Conservation (phyloP, 2,888 invertebrate genomes). For the Melinaea menophilus region DNA sequence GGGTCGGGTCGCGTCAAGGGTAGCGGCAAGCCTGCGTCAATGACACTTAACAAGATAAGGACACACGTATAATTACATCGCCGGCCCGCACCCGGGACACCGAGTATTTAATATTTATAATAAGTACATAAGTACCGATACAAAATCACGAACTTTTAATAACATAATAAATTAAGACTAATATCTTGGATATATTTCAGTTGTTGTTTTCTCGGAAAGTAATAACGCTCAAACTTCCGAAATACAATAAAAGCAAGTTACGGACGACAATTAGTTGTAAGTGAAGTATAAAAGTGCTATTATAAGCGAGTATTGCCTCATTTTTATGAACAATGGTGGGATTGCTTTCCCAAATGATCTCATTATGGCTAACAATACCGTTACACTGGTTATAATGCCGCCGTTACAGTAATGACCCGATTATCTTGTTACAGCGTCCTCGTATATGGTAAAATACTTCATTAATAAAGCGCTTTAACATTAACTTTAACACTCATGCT, state of each 20-base stretch:
- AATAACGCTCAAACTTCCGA: slow-evolving; percentile 1
- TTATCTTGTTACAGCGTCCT: slow-evolving; percentile 22
- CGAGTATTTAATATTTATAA: too few relatives aligned
- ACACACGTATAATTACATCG: not conserved
- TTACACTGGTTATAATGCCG: slow-evolving; percentile 23
- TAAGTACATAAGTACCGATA: too few relatives aligned
- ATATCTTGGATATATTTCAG: not conserved
- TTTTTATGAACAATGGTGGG: slow-evolving; percentile 33
- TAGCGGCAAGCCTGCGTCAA: slow-evolving; percentile 66
- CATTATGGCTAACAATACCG: slow-evolving; percentile 28
- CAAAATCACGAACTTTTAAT: not conserved
- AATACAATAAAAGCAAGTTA: slow-evolving; percentile 2
- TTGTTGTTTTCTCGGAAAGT: not conserved
- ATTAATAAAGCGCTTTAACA: slow-evolving; percentile 14
- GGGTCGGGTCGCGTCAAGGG: slow-evolving; percentile 56
- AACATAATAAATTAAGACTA: not conserved
- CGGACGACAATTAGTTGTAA: slow-evolving; percentile 3
- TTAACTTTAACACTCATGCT: not conserved
- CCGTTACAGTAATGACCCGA: slow-evolving; percentile 27
- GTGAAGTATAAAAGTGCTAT: slow-evolving; percentile 11
- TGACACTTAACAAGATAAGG: slow-evolving; percentile 55
- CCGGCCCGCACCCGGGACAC: too few relatives aligned
- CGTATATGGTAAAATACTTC: slow-evolving; percentile 10
- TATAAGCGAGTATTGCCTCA: slow-evolving; percentile 13
- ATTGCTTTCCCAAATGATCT: slow-evolving; percentile 28